A percentile compares a stretch with the other conserved stretches of the same genome.
Conservation (phyloP, 2,888 invertebrate species). For the Lordiphosa andalusiaca region DNA sequence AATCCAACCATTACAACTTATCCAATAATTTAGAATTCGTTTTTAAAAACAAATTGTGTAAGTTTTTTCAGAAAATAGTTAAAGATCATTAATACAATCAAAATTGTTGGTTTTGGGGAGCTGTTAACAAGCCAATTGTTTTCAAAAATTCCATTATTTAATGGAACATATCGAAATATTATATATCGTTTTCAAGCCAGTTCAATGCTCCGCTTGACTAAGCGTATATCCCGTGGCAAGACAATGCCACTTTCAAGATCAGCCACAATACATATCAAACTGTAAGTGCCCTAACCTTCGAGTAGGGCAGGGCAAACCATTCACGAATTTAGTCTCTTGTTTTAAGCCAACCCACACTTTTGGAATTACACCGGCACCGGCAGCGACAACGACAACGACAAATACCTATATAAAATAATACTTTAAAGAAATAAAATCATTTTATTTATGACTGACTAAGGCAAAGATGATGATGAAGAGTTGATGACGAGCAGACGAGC, state of each 20-base stretch:
- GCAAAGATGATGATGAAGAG: conserved; percentile 28
- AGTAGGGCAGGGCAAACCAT: conserved; percentile 50
- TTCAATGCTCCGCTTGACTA: conserved; percentile 45
- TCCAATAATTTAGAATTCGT: no score
- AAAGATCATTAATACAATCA: no score
- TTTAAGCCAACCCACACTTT: conserved; percentile 42
- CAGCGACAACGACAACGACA: conserved; percentile 37
- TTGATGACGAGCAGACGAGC: conserved; percentile 37
- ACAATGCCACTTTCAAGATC: conserved; percentile 46
- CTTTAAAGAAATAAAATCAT: conserved; percentile 52
- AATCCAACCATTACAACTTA: no score
- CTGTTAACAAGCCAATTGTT: no score
- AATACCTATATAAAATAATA: conserved; percentile 45
- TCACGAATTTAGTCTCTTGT: conserved; percentile 33
- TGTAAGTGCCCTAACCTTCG: conserved; percentile 53
- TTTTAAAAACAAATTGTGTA: no score
- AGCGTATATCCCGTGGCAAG: conserved; percentile 31
- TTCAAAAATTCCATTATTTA: no score
- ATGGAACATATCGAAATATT: no score
- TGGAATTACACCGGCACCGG: conserved; percentile 38
- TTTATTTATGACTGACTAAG: conserved; percentile 65
- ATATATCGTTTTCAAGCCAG: conserved; percentile 1
- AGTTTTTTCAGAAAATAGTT: no score
- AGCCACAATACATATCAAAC: conserved; percentile 43
- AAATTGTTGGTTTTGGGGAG: no score